These are phyloP conservation scores for Cervus canadensis DNA, from an alignment of 2,113 vertebrate genomes.

Conservation along the genomic window DNA sequence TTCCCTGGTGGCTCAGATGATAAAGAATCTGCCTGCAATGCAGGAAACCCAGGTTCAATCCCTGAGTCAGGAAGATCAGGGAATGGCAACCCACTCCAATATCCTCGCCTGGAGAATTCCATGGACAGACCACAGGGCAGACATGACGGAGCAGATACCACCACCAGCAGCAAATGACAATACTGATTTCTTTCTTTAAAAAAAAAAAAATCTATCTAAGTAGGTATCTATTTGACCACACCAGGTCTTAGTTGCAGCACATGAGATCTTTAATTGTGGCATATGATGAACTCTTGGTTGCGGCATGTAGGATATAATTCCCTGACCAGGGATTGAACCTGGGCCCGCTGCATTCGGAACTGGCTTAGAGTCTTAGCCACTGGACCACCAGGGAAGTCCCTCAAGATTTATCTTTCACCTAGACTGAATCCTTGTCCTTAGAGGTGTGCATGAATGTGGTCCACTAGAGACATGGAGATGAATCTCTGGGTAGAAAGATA, in stretches of 20 bases:
- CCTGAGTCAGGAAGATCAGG: background rate
- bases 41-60: background rate
- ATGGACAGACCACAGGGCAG: background rate
- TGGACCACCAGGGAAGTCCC: background rate
- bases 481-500: background rate
- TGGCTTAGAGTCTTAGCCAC: background rate
- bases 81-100: background rate
- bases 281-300: background rate
- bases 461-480: background rate
- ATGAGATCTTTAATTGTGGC: background rate
- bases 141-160: background rate
- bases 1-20: background rate
- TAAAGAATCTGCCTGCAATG: background rate
- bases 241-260: background rate
- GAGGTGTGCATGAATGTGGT: background rate
- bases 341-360: background rate
- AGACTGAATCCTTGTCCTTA: background rate
- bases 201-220: background rate
- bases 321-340: background rate
- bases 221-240: background rate
- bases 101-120: background rate
- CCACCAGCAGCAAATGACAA: background rate
- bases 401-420: background rate
- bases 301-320: background rate
- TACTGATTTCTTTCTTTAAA: background rate